Conservation (phyloP, 2,888 invertebrate species). For the Tetragonula carbonaria region DNA sequence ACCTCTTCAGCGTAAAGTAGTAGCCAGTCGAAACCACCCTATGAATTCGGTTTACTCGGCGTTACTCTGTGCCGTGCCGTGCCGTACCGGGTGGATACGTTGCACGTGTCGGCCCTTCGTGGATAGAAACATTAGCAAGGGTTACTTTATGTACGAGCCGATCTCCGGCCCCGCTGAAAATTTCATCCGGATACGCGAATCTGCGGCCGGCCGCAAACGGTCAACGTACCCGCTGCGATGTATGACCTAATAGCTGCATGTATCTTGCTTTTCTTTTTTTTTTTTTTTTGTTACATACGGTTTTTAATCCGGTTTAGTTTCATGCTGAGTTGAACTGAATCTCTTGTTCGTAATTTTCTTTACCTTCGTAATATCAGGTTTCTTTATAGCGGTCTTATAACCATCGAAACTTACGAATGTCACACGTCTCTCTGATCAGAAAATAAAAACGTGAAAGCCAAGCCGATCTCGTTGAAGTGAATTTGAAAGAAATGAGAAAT, state of each 20-base stretch:
- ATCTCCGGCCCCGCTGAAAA: constrained; percentile 42
- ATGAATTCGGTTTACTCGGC: constrained; percentile 58
- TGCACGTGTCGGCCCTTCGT: constrained; percentile 42
- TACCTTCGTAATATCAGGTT: too few relatives aligned
- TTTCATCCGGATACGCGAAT: constrained; percentile 42
- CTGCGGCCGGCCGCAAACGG: constrained; percentile 29
- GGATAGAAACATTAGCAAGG: constrained; percentile 54
- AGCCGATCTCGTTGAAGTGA: too few relatives aligned
- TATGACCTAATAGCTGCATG: background rate
- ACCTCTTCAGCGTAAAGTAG: constrained; percentile 62
- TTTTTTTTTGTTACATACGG: background rate
- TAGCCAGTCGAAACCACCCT: constrained; percentile 56
- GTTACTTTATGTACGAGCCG: constrained; percentile 49
- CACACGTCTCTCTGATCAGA: too few relatives aligned
- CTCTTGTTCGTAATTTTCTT: too few relatives aligned
- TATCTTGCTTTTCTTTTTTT: background rate
- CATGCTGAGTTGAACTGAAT: too few relatives aligned
- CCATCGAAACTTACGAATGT: too few relatives aligned
- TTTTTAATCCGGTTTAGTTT: too few relatives aligned
- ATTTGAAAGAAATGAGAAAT: too few relatives aligned
- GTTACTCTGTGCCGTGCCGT: background rate
- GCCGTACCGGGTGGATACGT: constrained; percentile 12
- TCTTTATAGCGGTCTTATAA: too few relatives aligned
- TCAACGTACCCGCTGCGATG: constrained; percentile 13
- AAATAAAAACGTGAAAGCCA: too few relatives aligned